These are phyloP conservation scores for Myathropa florea DNA, from an alignment of 2,888 invertebrate species.

Conservation along the genomic window DNA sequence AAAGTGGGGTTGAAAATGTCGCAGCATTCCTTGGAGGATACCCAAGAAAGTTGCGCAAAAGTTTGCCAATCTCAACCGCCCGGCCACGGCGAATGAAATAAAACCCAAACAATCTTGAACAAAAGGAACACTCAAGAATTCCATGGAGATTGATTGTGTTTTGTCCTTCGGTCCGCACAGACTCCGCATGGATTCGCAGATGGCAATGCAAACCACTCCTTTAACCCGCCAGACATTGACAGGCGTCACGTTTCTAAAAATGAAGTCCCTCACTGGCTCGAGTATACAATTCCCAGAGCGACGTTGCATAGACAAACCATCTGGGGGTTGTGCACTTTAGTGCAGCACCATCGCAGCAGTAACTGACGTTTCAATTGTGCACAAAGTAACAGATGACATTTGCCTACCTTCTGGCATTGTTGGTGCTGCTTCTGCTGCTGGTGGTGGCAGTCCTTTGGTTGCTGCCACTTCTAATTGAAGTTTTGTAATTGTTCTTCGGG, in stretches of 20 bases:
- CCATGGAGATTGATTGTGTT: constrained; percentile 64
- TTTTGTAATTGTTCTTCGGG: constrained; percentile 72
- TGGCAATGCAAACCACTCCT: constrained; percentile 24
- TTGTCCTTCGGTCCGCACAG: neutral
- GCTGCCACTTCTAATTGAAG: constrained; percentile 72
- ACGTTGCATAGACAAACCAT: constrained; percentile 30
- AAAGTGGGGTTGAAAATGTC: neutral
- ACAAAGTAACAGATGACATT: constrained; percentile 68
- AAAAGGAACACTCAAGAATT: constrained; percentile 25
- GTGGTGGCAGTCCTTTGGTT: constrained; percentile 17
- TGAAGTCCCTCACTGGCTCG: neutral
- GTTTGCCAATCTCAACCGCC: neutral
- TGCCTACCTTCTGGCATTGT: constrained; percentile 40
- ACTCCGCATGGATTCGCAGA: neutral
- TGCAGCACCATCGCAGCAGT: constrained; percentile 30
- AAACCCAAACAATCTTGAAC: constrained; percentile 1
- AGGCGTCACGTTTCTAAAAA: constrained; percentile 55
- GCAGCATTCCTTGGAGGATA: neutral
- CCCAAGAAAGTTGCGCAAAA: neutral
- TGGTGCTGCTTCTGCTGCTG: neutral
- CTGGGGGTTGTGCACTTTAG: constrained; percentile 62
- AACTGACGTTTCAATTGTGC: constrained; percentile 44
- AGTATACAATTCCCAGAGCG: constrained; percentile 43
- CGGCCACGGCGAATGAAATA: neutral
- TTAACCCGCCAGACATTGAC: constrained; percentile 35